A percentile compares a stretch with the other conserved stretches of the same genome.
These are phyloP conservation scores for Xiphophorus birchmanni DNA, from an alignment of 2,797 vertebrate species.

Conservation along the genomic window DNA sequence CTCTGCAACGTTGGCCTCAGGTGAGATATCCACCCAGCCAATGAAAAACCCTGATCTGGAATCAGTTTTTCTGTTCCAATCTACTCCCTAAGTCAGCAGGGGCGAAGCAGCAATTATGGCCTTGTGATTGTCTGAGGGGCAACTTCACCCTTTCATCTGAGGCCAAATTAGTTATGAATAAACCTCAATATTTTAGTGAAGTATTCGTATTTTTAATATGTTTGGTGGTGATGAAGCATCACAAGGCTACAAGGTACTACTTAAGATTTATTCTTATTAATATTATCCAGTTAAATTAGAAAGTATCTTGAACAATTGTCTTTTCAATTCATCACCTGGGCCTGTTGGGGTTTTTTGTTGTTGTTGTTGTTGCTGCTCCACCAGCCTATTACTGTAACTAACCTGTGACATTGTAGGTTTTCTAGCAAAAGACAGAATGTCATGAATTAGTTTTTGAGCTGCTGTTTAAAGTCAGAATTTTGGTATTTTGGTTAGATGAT, in stretches of 20 bases:
- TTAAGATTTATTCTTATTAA: neutral
- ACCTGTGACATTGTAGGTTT: neutral
- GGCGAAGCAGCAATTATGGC: slow-evolving; percentile 37
- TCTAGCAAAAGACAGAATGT: neutral
- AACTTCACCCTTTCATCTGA: slow-evolving; percentile 68
- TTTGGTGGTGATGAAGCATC: neutral
- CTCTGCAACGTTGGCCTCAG: slow-evolving; percentile 94
- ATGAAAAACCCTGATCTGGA: slow-evolving; percentile 70
- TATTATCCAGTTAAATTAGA: neutral
- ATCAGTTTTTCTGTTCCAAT: slow-evolving; percentile 62
- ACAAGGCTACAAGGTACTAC: neutral
- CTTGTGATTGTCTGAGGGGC: slow-evolving; percentile 55
- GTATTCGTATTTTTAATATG: slow-evolving; percentile 2
- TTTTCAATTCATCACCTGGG: neutral
- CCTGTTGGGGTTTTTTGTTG: neutral
- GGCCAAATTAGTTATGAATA: slow-evolving; percentile 20
- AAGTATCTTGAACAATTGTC: neutral
- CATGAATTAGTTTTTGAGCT: neutral
- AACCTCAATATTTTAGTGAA: neutral
- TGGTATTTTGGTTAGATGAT: neutral
- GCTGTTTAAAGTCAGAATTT: neutral
- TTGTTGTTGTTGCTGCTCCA: neutral
- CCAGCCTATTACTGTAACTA: neutral
- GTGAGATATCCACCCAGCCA: slow-evolving; percentile 82
- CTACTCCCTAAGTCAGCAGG: slow-evolving; percentile 43